Conservation (phyloP, 2,113 vertebrate species). For the Plotosus lineatus region DNA sequence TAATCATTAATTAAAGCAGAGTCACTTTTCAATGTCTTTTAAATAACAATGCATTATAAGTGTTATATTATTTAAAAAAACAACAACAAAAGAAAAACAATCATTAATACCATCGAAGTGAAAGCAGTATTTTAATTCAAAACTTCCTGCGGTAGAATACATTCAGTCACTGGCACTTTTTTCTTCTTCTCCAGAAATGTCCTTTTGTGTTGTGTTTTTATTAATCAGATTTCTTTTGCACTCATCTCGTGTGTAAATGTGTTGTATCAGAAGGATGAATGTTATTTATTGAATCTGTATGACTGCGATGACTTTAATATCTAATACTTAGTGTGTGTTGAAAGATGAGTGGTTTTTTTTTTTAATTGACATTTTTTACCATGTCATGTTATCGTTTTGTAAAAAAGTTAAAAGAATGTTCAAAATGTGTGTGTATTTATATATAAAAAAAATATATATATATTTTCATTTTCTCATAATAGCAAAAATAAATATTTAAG, state of each 20-base stretch:
- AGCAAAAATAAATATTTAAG: conserved; percentile 2
- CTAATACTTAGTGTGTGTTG: conserved; percentile 25
- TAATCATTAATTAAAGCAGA: neutral
- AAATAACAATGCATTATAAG: neutral
- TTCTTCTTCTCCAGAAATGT: too few relatives aligned
- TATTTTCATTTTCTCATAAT: conserved; percentile 18
- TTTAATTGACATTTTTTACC: conserved; percentile 20
- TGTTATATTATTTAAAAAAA: too few relatives aligned
- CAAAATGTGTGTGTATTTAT: conserved; percentile 3
- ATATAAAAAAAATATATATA: conserved; percentile 3
- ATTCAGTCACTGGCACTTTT: neutral
- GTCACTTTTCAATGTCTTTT: neutral
- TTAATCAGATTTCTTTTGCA: conserved; percentile 1
- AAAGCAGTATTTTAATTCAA: neutral
- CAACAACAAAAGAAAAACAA: too few relatives aligned
- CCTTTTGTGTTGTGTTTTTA: too few relatives aligned
- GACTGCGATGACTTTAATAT: conserved; percentile 20
- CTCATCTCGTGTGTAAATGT: conserved; percentile 39
- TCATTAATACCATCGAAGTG: neutral
- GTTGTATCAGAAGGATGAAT: conserved; percentile 49
- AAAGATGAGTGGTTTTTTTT: conserved; percentile 11
- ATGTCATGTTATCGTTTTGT: conserved; percentile 54
- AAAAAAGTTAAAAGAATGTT: conserved; percentile 64
- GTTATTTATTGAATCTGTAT: conserved; percentile 66
- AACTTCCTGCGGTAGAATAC: neutral